phyloP scores from a whole-genome alignment of 2,888 invertebrate genomes.

The Quadroppia sp. region DNA sequence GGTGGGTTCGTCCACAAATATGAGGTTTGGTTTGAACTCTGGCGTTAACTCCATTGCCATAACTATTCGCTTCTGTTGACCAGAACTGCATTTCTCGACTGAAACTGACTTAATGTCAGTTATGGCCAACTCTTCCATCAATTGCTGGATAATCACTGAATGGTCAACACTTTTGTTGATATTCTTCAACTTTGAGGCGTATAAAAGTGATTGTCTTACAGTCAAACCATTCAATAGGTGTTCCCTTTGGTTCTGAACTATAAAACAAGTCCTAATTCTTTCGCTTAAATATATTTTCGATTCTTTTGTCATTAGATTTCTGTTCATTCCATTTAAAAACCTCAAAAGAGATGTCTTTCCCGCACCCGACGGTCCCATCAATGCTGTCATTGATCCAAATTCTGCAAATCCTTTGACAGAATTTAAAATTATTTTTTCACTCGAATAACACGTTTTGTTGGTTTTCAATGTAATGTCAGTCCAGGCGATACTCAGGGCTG shows the following conservation, averaged over 20 bases:
- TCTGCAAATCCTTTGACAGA: not conserved
- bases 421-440: not conserved
- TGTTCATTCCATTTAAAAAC: not conserved
- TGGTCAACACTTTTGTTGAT: not conserved
- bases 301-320: not conserved
- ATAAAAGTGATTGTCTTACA: not conserved
- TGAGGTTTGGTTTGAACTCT: not conserved
- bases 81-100: slow-evolving; percentile 3
- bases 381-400: slow-evolving; percentile 15
- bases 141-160: not conserved
- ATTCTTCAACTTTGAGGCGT: slow-evolving; percentile 2
- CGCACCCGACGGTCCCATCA: slow-evolving; percentile 19
- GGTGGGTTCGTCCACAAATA: slow-evolving; percentile 12
- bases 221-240: not conserved
- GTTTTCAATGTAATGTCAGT: not conserved
- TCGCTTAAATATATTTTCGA: not conserved
- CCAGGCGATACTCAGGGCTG: not conserved
- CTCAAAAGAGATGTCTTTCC: slow-evolving; percentile 13
- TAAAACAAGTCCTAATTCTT: slow-evolving; percentile 3
- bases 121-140: slow-evolving; percentile 20
- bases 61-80: slow-evolving; percentile 1
- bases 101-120: not conserved
- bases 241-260: not conserved
- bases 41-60: slow-evolving; percentile 13
- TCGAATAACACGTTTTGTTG: not conserved